Evolutionary conservation across 2,113 vertebrate genomes (phyloP).

Genomic region (Machaerirhynchus nigripectus): DNA sequence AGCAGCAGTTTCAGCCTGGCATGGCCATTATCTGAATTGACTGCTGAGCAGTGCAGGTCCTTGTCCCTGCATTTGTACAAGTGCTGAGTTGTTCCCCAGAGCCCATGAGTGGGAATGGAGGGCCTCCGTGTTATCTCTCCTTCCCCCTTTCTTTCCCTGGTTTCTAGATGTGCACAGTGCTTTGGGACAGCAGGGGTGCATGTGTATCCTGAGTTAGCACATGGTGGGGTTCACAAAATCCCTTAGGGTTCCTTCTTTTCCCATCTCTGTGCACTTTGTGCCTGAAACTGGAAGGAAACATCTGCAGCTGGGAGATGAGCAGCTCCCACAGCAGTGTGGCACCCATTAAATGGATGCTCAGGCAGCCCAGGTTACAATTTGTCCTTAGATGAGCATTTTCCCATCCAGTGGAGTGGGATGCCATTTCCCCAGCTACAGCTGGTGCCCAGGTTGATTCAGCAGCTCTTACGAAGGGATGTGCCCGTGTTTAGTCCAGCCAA

Average conservation of each 20-base stretch:
- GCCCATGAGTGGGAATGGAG: neutral
- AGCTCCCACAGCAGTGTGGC: neutral
- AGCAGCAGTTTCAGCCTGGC: neutral
- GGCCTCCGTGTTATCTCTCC: neutral
- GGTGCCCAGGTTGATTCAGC: neutral
- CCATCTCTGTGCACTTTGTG: neutral
- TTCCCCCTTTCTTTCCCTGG: neutral
- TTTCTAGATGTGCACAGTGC: neutral
- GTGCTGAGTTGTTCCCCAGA: neutral
- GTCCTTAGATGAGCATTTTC: neutral
- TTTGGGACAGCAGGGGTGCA: rapidly evolving
- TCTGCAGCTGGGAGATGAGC: neutral
- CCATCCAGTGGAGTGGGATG: neutral
- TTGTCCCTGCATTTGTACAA: neutral
- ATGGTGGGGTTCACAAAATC: neutral
- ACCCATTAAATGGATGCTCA: neutral
- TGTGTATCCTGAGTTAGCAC: neutral
- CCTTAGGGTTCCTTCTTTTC: neutral
- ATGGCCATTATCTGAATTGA: neutral
- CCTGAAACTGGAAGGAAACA: neutral
- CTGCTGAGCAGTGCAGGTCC: neutral
- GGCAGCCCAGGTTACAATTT: rapidly evolving
- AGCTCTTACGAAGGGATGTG: neutral
- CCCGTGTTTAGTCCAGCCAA: neutral
- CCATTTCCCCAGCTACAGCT: neutral